Conservation (phyloP, 2,797 vertebrate genomes). For the Mormyrus hasselquistii region DNA sequence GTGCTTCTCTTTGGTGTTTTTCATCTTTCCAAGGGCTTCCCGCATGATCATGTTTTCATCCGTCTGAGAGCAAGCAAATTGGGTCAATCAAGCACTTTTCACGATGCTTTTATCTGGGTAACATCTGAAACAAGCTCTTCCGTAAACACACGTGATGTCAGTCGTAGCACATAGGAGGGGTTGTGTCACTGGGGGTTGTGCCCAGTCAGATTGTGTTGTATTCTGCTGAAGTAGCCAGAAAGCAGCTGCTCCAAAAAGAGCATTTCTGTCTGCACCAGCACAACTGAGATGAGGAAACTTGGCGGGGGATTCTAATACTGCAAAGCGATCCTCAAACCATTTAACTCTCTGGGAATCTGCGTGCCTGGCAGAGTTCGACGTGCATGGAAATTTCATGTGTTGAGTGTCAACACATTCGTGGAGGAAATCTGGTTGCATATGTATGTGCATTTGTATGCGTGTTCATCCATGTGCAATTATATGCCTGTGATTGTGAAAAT, state of each 20-base stretch:
- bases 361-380: background rate
- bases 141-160: background rate
- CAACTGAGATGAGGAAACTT: constrained; percentile 42
- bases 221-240: constrained; percentile 19
- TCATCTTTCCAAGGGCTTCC: constrained; percentile 80
- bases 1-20: constrained; percentile 76
- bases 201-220: background rate
- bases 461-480: background rate
- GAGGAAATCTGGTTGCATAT: background rate
- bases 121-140: background rate
- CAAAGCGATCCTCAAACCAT: constrained; percentile 45
- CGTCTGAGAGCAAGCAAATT: constrained; percentile 60
- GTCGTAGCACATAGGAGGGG: background rate
- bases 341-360: background rate
- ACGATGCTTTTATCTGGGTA: background rate
- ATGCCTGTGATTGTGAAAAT: background rate
- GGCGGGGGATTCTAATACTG: constrained; percentile 46
- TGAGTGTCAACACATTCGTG: constrained; percentile 12
- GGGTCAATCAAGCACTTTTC: background rate
- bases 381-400: background rate
- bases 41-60: constrained; percentile 89
- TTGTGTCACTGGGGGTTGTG: background rate
- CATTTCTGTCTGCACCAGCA: constrained; percentile 45
- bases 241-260: constrained; percentile 28
- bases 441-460: background rate